A percentile compares a stretch with the other conserved stretches of the same genome.
Conservation (phyloP, 2,797 vertebrate species). For the Ctenopoma kingsleyae region DNA sequence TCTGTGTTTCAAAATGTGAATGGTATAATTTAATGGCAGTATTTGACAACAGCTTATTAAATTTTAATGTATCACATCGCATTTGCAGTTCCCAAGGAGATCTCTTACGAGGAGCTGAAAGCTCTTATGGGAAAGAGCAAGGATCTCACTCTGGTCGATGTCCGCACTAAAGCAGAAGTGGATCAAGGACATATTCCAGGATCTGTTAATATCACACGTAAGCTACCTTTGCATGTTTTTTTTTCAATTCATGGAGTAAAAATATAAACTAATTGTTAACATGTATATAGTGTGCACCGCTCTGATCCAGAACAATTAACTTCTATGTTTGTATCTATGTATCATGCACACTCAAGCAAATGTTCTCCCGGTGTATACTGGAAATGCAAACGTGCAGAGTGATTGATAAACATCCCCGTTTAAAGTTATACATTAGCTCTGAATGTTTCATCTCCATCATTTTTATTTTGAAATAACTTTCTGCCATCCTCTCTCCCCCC, state of each 20-base stretch:
- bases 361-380: not conserved
- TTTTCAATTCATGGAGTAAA: not conserved
- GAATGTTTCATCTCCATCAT: not conserved
- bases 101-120: constrained; percentile 82
- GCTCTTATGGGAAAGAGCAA: constrained; percentile 68
- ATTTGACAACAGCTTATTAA: not conserved
- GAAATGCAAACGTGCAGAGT: not conserved
- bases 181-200: constrained; percentile 82
- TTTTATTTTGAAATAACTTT: not conserved
- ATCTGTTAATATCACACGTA: constrained; percentile 87
- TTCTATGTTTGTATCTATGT: not conserved
- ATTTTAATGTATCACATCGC: not conserved
- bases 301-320: not conserved
- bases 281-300: not conserved
- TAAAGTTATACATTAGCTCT: not conserved
- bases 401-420: not conserved
- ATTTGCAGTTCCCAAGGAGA: constrained; percentile 56
- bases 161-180: constrained; percentile 84
- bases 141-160: constrained; percentile 84
- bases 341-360: not conserved
- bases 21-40: not conserved
- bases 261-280: not conserved
- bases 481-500: not conserved
- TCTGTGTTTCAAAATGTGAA: not conserved
- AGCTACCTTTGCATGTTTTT: not conserved